A percentile compares a stretch with the other conserved stretches of the same genome.
phyloP scores from a whole-genome alignment of 2,797 vertebrate genomes.

The Liasis olivaceus region DNA sequence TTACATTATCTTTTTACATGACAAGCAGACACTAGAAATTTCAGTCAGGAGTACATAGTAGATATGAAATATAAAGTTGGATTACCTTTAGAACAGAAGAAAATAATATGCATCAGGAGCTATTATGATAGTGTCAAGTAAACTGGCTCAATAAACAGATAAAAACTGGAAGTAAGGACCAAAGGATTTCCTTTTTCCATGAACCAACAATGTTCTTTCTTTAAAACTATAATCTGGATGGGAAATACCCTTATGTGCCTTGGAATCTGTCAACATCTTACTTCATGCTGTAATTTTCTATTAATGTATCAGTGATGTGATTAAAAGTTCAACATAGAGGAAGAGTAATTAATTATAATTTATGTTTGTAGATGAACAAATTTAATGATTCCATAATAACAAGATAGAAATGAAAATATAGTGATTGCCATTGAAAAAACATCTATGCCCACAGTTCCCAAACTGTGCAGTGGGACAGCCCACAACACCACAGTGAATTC shows the following conservation, averaged over 20 bases:
- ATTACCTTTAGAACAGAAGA: background rate
- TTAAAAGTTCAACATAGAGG: background rate
- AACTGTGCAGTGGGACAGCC: background rate
- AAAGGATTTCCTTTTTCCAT: constrained; percentile 58
- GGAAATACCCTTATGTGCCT: background rate
- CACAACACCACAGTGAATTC: background rate
- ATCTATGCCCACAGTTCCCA: background rate
- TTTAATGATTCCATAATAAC: background rate
- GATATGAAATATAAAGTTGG: background rate
- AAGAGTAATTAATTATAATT: background rate
- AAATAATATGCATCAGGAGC: constrained; percentile 26
- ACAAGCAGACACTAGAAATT: constrained; percentile 1
- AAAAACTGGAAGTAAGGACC: constrained; percentile 17
- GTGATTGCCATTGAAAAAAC: background rate
- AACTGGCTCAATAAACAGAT: constrained; percentile 41
- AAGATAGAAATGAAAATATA: background rate
- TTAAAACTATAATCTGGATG: constrained; percentile 30
- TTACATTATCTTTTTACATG: background rate
- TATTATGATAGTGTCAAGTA: constrained; percentile 22
- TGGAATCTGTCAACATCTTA: background rate
- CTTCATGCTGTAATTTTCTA: background rate
- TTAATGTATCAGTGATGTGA: background rate
- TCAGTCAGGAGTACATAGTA: background rate
- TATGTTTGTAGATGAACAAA: background rate
- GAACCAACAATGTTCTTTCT: constrained; percentile 56